Base-by-base conservation (phyloP, 2,113 vertebrate genomes). In the Euleptes europaea region DNA sequence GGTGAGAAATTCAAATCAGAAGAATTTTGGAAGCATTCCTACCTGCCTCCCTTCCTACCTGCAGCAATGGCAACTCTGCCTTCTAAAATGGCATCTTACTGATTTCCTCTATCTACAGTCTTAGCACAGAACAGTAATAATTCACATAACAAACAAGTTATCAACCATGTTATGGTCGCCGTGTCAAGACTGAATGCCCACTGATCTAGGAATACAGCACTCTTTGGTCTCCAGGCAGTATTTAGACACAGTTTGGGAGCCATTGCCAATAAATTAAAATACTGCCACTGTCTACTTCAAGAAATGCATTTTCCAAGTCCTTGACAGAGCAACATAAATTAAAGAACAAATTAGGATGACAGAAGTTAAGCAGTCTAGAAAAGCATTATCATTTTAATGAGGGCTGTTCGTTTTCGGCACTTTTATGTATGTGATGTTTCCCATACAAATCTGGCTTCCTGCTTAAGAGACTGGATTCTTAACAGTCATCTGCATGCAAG, bases 321-420 rank as follows among this genome's bases (percentile, higher is more conserved):
- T 10, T 75, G 54, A 63, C 70, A 74, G 44, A 63, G 67, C 69
- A 73, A 31, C 57, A 74, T 75, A 74, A 73, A 66, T 83, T 65
- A 75, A 83, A 83, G 40, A 19, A 74, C 54, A 83, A 83, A 83
- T 83, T 33, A 83, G 63, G 57, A 47, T 83, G 82, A 65, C 82
- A 83, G 54, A 83, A 75, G 71, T 74, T 75, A 75, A 83, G 71
- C 82, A 47, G 70, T 83, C 71, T 75, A n/a, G 57, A 74, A 83
- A 73, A 83, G 63, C 42, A 47, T 54, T 83, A 74, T 83, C 69
- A 21, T 82, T 83, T 47, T 75, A 75, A 83, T 75, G 63, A 83
- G 72, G 44, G 40, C 38, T 83, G 71, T 74, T 66, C 57, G 35
- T 74, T 82, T 82, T 82, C 80, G 13, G 28, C 80, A 73, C 17